These are phyloP conservation scores for Caenorhabditis wallacei DNA, from an alignment of 2,888 invertebrate species.

Conservation along the genomic window DNA sequence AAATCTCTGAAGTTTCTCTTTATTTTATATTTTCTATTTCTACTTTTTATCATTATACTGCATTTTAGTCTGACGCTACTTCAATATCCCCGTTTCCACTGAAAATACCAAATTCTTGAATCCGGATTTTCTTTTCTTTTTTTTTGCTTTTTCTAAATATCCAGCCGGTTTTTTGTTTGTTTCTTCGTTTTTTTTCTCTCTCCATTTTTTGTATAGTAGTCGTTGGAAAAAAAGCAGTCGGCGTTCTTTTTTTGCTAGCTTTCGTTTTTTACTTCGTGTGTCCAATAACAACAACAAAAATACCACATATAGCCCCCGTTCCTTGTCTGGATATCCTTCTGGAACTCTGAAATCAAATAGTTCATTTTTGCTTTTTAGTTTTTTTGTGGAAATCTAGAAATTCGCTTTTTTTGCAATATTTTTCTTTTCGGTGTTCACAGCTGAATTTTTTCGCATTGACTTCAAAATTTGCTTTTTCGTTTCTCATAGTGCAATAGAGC, in stretches of 20 bases:
- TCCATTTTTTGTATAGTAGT: slow-evolving; percentile 38
- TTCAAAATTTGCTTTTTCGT: not conserved
- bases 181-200: slow-evolving; percentile 26
- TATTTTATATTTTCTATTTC: not conserved
- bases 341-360: not conserved
- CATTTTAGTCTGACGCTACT: no score
- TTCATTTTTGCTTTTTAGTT: not conserved
- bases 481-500: slow-evolving; percentile 8
- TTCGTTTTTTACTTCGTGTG: slow-evolving; percentile 13
- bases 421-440: no score
- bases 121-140: not conserved
- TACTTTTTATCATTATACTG: not conserved
- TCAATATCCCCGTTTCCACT: not conserved
- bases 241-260: slow-evolving; percentile 49
- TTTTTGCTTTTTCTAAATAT: slow-evolving; percentile 7
- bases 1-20: not conserved
- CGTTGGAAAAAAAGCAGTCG: slow-evolving; percentile 30
- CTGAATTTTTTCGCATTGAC: no score
- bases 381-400: no score
- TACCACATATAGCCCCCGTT: slow-evolving; percentile 16
- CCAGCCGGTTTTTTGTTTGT: slow-evolving; percentile 32
- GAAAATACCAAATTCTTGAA: no score
- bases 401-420: no score
- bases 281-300: slow-evolving; percentile 55
- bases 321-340: slow-evolving; percentile 21